A percentile compares a stretch with the other conserved stretches of the same genome.
phyloP scores from a whole-genome alignment of 2,113 vertebrate species.

The Isurus oxyrinchus region DNA sequence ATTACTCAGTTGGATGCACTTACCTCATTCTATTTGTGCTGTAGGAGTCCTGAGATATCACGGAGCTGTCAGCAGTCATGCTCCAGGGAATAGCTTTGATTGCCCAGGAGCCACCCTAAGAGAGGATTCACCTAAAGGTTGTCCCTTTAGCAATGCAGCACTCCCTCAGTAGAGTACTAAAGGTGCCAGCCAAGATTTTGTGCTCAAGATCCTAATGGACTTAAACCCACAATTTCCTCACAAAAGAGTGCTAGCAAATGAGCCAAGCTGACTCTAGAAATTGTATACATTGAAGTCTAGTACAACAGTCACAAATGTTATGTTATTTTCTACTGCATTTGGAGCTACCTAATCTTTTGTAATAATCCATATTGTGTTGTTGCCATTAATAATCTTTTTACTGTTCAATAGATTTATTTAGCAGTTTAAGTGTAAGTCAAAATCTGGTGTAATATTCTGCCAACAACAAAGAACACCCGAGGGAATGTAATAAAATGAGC shows the following conservation, averaged over 20 bases:
- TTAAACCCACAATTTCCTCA: neutral
- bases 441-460: neutral
- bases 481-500: neutral
- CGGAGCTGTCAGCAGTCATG: neutral
- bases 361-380: neutral
- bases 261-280: neutral
- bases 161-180: neutral
- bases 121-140: neutral
- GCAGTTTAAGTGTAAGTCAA: neutral
- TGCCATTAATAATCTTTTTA: neutral
- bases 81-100: neutral
- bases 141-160: neutral
- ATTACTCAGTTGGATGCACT: neutral
- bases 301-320: neutral
- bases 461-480: neutral
- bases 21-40: neutral
- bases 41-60: no score
- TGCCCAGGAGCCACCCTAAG: neutral
- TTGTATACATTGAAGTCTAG: neutral
- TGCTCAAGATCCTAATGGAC: neutral
- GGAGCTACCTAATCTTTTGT: no score
- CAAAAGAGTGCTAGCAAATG: neutral
- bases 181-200: neutral
- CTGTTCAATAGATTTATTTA: neutral
- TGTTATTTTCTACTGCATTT: neutral